Evolutionary conservation across 2,113 vertebrate species (phyloP).

Genomic region (Scolopax mira): DNA sequence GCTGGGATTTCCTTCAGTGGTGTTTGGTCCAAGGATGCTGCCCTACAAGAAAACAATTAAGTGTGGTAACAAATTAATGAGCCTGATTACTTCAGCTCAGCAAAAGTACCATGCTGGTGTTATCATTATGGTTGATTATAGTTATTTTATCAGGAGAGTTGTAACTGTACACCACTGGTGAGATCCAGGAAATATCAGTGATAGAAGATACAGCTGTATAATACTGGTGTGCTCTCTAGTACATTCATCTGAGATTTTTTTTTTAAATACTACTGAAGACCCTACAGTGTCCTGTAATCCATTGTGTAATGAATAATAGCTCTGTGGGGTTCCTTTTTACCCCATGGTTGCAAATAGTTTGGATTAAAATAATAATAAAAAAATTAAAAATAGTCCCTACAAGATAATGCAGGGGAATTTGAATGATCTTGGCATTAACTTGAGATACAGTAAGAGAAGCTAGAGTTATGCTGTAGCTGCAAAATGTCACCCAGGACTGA

Average conservation of each 20-base stretch:
- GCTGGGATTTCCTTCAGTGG: background rate
- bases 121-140: background rate
- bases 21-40: background rate
- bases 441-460: background rate
- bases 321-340: background rate
- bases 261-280: too few species aligned
- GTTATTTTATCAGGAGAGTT: slow-evolving; percentile 1
- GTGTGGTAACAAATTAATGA: background rate
- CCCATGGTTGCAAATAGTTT: background rate
- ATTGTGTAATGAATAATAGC: background rate
- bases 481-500: background rate
- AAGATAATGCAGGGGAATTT: background rate
- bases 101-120: background rate
- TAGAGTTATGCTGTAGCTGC: background rate
- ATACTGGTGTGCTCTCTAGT: background rate
- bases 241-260: background rate
- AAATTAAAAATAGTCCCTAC: background rate
- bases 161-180: background rate
- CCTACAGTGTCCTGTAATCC: background rate
- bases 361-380: background rate
- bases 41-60: slow-evolving; percentile 6
- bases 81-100: background rate
- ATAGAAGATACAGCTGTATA: background rate
- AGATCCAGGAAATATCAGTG: background rate
- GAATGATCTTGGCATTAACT: background rate